Percentiles rank a stretch among this genome's conserved stretches.
Conservation (phyloP, 2,888 invertebrate species). For the Hetaerina titia region DNA sequence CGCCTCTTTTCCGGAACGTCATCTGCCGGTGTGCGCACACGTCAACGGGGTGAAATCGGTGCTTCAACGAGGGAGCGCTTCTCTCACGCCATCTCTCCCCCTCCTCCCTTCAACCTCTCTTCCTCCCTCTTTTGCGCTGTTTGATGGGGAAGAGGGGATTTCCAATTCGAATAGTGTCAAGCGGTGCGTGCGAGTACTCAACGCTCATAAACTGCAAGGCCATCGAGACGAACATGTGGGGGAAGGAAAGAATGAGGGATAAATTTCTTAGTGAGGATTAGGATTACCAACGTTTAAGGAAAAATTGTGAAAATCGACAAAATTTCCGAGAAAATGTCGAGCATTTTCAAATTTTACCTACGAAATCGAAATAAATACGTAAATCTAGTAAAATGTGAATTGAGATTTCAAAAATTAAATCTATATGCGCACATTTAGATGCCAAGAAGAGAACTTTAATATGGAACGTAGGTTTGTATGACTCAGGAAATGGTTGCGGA, state of each 20-base stretch:
- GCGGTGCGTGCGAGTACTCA: background rate
- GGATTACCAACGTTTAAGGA: background rate
- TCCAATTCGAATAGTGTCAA: background rate
- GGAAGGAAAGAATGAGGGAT: background rate
- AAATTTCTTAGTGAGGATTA: background rate
- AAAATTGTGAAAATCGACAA: background rate
- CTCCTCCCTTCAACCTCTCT: background rate
- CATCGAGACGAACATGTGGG: too few relatives aligned
- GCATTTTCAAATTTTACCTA: too few relatives aligned
- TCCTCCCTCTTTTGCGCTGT: background rate
- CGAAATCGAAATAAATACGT: too few relatives aligned
- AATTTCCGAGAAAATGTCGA: too few relatives aligned
- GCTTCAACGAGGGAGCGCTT: background rate
- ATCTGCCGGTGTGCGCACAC: background rate
- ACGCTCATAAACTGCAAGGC: too few relatives aligned
- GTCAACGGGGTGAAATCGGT: background rate
- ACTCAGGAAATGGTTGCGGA: too few relatives aligned
- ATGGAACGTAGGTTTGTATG: too few relatives aligned
- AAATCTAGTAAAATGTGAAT: too few relatives aligned
- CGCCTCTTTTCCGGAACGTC: background rate
- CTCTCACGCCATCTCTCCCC: too few relatives aligned
- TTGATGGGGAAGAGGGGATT: background rate
- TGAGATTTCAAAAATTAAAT: too few relatives aligned
- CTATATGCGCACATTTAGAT: too few relatives aligned
- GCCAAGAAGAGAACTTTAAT: too few relatives aligned